These are phyloP conservation scores for Glyptemys insculpta DNA, from an alignment of 2,797 vertebrate species.

Conservation along the genomic window DNA sequence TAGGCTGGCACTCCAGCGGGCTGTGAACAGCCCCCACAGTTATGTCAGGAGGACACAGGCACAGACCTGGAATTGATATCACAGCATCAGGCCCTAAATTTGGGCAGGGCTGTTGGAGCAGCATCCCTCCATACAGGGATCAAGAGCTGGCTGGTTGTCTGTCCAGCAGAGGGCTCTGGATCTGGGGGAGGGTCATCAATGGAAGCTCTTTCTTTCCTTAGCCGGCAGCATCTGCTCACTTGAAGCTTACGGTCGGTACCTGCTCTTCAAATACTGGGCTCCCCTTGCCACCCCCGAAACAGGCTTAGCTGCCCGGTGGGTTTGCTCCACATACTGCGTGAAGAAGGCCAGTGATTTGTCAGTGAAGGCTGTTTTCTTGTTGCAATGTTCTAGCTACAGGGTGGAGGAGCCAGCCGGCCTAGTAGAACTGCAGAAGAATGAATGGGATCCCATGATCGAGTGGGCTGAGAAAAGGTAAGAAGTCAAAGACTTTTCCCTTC, in stretches of 20 bases:
- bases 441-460: constrained; percentile 93
- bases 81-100: not conserved
- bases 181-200: accelerated
- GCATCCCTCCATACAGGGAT: not conserved
- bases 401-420: constrained; percentile 93
- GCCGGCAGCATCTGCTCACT: not conserved
- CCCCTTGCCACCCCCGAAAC: not conserved
- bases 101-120: not conserved
- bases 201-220: not conserved
- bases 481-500: not conserved
- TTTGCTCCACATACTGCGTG: not conserved
- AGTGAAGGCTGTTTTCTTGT: constrained; percentile 52
- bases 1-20: not conserved
- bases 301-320: not conserved
- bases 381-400: constrained; percentile 88
- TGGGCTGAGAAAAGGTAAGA: constrained; percentile 94
- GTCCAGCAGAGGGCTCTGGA: not conserved
- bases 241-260: not conserved
- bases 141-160: not conserved
- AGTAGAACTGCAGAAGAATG: constrained; percentile 94
- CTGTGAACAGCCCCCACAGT: not conserved
- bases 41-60: not conserved
- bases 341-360: constrained; percentile 34
- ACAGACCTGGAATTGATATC: not conserved
- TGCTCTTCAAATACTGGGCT: not conserved